These are phyloP conservation scores for Harpegnathos saltator DNA, from an alignment of 1,140 invertebrate species.

Conservation along the genomic window DNA sequence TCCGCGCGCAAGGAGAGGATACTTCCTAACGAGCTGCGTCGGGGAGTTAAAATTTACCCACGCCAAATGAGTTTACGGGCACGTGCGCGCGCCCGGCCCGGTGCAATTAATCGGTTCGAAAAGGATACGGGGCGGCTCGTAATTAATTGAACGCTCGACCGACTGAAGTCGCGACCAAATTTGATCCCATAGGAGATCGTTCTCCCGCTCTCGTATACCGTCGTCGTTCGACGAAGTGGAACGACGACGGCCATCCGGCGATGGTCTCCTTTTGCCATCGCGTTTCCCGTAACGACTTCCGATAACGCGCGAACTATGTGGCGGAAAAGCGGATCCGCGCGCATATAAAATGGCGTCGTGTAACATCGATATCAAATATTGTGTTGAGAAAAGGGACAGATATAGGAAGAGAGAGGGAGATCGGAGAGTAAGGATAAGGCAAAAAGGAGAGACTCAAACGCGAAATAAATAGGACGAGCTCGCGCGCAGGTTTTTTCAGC, in stretches of 20 bases:
- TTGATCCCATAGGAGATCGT: neutral
- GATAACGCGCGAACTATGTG: slow-evolving; percentile 39
- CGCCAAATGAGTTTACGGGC: slow-evolving; percentile 26
- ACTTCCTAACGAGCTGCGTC: slow-evolving; percentile 34
- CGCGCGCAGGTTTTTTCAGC: slow-evolving; percentile 34
- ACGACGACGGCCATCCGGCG: slow-evolving; percentile 6
- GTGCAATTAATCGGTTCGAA: slow-evolving; percentile 45
- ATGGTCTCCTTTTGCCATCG: slow-evolving; percentile 3
- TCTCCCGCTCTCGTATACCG: neutral
- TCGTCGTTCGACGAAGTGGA: slow-evolving; percentile 1
- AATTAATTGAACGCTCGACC: slow-evolving; percentile 44
- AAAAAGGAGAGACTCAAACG: neutral
- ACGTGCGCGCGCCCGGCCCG: neutral
- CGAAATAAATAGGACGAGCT: slow-evolving; percentile 40
- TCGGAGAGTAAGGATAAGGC: no score
- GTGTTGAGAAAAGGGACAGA: no score
- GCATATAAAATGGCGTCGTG: slow-evolving; percentile 17
- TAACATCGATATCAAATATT: slow-evolving; percentile 43
- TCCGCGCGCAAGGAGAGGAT: neutral
- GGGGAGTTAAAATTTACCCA: slow-evolving; percentile 39
- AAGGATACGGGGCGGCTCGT: neutral
- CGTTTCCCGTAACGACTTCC: slow-evolving; percentile 11
- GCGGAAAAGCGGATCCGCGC: slow-evolving; percentile 17
- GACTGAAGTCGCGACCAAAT: slow-evolving; percentile 40
- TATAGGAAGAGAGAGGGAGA: no score